Evolutionary conservation across 2,113 vertebrate genomes (phyloP).

Genomic region (Vicugna pacos): DNA sequence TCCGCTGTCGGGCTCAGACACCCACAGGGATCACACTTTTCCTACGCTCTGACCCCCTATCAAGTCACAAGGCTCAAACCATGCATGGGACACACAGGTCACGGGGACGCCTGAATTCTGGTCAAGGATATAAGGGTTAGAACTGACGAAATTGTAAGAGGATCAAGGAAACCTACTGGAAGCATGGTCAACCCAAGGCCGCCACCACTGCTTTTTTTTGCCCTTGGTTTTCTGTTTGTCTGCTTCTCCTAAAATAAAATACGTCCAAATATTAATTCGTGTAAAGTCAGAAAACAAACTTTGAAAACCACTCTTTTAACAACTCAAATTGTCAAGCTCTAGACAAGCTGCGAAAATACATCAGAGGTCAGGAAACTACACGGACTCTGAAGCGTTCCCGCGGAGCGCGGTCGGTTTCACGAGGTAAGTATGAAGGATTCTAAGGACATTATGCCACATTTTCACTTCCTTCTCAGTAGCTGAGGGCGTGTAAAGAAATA

Average conservation of each 20-base stretch:
- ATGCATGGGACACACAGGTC: slow-evolving; percentile 87
- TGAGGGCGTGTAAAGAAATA: not conserved
- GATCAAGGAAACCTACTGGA: slow-evolving; percentile 98
- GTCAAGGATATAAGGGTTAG: slow-evolving; percentile 99
- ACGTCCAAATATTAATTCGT: slow-evolving; percentile 96
- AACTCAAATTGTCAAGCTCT: slow-evolving; percentile 82
- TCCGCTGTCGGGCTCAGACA: not conserved
- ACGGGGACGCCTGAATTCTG: slow-evolving; percentile 92
- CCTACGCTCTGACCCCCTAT: slow-evolving; percentile 79
- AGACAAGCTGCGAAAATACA: slow-evolving; percentile 77
- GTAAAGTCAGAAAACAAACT: slow-evolving; percentile 86
- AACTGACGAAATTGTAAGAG: slow-evolving; percentile 91
- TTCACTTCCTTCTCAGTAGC: slow-evolving; percentile 56
- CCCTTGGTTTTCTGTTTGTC: slow-evolving; percentile 98
- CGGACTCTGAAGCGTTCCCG: not conserved
- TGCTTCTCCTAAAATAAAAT: slow-evolving; percentile 98
- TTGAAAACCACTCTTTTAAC: slow-evolving; percentile 85
- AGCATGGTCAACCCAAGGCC: slow-evolving; percentile 99
- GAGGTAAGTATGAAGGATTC: not conserved
- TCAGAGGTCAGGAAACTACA: slow-evolving; percentile 66
- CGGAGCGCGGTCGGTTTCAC: not conserved
- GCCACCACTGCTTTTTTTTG: slow-evolving; percentile 99
- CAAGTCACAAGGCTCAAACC: slow-evolving; percentile 90
- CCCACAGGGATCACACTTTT: not conserved
- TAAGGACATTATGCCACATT: not conserved